Percentiles rank a stretch among this genome's conserved stretches.
These are phyloP conservation scores for Lamprotornis superbus DNA, from an alignment of 2,113 vertebrate species.

Conservation along the genomic window DNA sequence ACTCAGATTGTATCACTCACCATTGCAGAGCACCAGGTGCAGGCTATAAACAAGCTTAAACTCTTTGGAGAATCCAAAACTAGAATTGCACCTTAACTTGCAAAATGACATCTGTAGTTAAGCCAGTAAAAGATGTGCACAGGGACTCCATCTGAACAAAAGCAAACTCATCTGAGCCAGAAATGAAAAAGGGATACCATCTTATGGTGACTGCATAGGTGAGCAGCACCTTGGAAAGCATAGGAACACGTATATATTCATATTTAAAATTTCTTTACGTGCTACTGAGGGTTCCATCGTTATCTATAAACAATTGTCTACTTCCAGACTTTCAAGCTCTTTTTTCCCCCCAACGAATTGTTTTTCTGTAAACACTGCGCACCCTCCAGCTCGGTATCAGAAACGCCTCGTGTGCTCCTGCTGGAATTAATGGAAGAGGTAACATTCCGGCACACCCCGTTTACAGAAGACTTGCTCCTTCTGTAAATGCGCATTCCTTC, in stretches of 20 bases:
- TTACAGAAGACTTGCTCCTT: accelerated
- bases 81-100: not conserved
- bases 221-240: not conserved
- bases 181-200: not conserved
- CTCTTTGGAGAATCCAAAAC: not conserved
- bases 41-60: not conserved
- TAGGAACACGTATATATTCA: accelerated
- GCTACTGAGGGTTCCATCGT: not conserved
- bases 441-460: accelerated
- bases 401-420: accelerated
- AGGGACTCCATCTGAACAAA: not conserved
- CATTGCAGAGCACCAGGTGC: not conserved
- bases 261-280: not conserved
- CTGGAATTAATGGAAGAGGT: no score
- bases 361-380: not conserved
- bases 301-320: not conserved
- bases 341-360: not conserved
- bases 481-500: not conserved
- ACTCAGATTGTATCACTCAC: not conserved
- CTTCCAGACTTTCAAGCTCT: not conserved
- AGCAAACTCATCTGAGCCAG: not conserved
- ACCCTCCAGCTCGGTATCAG: accelerated
- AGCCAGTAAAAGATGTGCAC: not conserved
- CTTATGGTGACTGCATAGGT: accelerated
- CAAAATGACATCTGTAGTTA: not conserved